phyloP scores from a whole-genome alignment of 2,113 vertebrate genomes.

The Malurus alboscapulatus region DNA sequence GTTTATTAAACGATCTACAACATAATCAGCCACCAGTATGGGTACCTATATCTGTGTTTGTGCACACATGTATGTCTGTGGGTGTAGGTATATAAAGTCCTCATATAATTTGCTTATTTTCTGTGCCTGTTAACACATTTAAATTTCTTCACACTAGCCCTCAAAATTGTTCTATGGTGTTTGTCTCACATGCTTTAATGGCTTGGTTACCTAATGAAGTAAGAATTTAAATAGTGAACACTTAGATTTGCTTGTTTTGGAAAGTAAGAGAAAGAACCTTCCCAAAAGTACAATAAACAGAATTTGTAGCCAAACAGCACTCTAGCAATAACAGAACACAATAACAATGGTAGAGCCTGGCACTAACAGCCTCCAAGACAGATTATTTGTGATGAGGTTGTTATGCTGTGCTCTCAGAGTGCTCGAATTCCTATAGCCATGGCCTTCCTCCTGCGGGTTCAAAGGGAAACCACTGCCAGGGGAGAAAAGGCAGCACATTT shows the following conservation, averaged over 20 bases:
- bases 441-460: neutral
- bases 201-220: neutral
- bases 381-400: neutral
- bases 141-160: neutral
- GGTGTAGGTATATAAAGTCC: neutral
- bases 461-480: neutral
- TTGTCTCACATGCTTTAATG: neutral
- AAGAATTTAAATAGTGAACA: neutral
- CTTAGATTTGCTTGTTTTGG: neutral
- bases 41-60: neutral
- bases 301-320: neutral
- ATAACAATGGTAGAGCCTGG: neutral
- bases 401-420: neutral
- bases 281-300: neutral
- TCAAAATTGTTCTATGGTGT: neutral
- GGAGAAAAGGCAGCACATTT: neutral
- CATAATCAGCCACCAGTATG: neutral
- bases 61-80: neutral
- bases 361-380: neutral
- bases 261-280: neutral
- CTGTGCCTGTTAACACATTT: neutral
- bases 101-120: neutral
- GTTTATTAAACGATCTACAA: neutral
- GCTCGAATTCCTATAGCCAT: neutral
- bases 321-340: neutral